Conservation (phyloP, 1,140 invertebrate species). For the Pteromalus puparum region DNA sequence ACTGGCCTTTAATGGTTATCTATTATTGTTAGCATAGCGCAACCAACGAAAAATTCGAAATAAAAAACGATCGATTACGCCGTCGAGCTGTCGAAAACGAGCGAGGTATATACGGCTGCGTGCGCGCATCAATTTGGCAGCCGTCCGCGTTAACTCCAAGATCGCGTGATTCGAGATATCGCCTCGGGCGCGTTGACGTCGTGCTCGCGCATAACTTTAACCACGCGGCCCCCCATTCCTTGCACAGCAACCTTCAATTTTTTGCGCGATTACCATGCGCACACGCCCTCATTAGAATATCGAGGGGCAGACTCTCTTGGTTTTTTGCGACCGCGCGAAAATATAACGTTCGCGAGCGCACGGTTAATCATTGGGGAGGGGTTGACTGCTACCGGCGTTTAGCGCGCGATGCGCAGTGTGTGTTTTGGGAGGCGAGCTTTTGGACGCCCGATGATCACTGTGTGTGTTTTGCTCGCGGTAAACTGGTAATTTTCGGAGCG, state of each 20-base stretch:
- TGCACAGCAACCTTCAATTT: constrained; percentile 33
- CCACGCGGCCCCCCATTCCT: no score
- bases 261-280: constrained; percentile 2
- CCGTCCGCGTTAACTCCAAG: constrained; percentile 59
- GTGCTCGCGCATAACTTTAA: constrained; percentile 55
- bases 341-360: constrained; percentile 49
- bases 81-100: neutral
- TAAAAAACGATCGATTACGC: neutral
- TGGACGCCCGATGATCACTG: neutral
- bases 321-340: constrained; percentile 51
- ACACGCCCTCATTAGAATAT: constrained; percentile 50
- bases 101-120: neutral
- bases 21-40: no score
- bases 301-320: constrained; percentile 34
- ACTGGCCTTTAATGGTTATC: neutral
- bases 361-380: constrained; percentile 44
- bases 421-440: neutral
- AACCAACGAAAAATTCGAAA: no score
- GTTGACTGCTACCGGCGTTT: neutral
- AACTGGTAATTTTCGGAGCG: no score
- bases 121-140: constrained; percentile 57
- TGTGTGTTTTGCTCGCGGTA: neutral
- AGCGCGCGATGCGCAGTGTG: neutral
- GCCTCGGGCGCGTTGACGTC: constrained; percentile 42
- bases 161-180: constrained; percentile 58